Evolutionary conservation across 2,888 invertebrate species (phyloP).

Genomic region (Sylvicola cinctus): DNA sequence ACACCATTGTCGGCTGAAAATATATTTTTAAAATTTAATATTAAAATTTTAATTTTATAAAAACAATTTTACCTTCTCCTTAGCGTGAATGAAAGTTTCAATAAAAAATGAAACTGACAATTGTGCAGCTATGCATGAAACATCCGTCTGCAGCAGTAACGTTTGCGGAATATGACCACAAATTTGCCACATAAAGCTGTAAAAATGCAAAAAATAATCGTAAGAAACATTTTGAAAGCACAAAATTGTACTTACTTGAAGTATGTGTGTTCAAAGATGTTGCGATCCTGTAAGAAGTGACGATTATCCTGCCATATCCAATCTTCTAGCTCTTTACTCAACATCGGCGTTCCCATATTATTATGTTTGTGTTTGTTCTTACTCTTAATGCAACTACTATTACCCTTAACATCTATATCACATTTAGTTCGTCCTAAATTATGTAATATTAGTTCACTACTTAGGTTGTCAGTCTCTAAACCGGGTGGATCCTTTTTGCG

Average conservation of each 20-base stretch:
- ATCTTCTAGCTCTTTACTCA: constrained; percentile 52
- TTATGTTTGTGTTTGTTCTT: neutral
- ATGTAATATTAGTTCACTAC: constrained; percentile 8
- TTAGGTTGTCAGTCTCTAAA: constrained; percentile 8
- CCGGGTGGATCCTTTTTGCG: neutral
- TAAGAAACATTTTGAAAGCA: constrained; percentile 1
- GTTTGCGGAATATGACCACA: constrained; percentile 87
- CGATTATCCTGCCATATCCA: constrained; percentile 98
- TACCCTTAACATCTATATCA: constrained; percentile 19
- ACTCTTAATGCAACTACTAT: constrained; percentile 5
- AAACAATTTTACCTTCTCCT: constrained; percentile 55
- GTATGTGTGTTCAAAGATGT: constrained; percentile 89
- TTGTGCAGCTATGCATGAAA: constrained; percentile 69
- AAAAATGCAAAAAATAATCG: constrained; percentile 10
- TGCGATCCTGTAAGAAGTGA: constrained; percentile 86
- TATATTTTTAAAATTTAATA: constrained; percentile 7
- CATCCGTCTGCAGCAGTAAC: constrained; percentile 54
- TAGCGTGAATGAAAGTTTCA: constrained; percentile 91
- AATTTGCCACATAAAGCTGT: constrained; percentile 90
- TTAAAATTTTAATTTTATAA: constrained; percentile 3
- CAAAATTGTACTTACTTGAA: constrained; percentile 46
- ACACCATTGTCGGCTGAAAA: constrained; percentile 75
- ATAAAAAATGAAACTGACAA: constrained; percentile 86
- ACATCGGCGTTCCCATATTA: constrained; percentile 1
- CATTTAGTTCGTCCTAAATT: constrained; percentile 15